Conservation (phyloP, 2,113 vertebrate genomes). For the Pedionomus torquatus region DNA sequence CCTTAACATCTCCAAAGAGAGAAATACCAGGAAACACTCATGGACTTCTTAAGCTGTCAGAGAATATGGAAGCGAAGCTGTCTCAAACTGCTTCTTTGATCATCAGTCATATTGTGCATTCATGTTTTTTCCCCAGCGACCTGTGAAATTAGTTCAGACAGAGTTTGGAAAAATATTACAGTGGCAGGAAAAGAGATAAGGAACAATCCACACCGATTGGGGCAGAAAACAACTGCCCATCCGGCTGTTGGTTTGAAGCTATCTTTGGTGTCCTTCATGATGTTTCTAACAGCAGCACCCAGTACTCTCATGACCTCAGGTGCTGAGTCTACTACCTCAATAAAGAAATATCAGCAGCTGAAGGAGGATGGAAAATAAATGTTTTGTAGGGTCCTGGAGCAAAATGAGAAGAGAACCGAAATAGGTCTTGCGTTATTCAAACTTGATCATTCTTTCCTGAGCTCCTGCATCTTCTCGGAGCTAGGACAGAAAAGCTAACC, state of each 20-base stretch:
- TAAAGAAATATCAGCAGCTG: background rate
- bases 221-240: background rate
- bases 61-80: background rate
- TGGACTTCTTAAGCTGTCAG: background rate
- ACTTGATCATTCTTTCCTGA: background rate
- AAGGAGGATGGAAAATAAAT: background rate
- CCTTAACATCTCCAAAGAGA: background rate
- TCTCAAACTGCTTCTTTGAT: background rate
- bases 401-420: background rate
- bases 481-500: background rate
- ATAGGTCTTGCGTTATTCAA: background rate
- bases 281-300: background rate
- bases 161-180: background rate
- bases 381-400: background rate
- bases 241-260: rapidly evolving
- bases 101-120: background rate
- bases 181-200: background rate
- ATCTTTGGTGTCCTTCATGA: background rate
- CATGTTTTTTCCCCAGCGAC: background rate
- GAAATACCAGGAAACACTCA: background rate
- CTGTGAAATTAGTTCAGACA: background rate
- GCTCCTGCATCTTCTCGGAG: background rate
- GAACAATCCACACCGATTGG: background rate
- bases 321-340: background rate
- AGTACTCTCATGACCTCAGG: background rate